Evolutionary conservation across 92 coral and sea anemone species (phyloP).

Genomic region (Epizoanthus rinbou): DNA sequence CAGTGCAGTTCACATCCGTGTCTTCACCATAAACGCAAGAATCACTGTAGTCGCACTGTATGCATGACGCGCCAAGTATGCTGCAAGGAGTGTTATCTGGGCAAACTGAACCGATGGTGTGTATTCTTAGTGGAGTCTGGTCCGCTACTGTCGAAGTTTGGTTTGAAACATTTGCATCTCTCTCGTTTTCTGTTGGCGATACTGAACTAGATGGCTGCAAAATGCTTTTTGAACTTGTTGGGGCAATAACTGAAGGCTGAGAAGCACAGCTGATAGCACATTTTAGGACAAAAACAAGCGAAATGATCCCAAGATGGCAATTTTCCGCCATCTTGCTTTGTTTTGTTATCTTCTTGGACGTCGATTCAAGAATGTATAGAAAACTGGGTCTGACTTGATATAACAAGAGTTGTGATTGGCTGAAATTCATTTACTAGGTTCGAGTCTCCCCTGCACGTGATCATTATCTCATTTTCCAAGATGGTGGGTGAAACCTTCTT

Average conservation of each 20-base stretch:
- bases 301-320: not conserved
- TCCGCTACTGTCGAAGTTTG: not conserved
- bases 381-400: constrained; percentile 29
- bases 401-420: constrained; percentile 26
- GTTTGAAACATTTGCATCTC: constrained; percentile 2
- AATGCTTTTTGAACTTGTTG: constrained; percentile 28
- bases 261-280: not conserved
- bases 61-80: constrained; percentile 75
- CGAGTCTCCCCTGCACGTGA: constrained; percentile 70
- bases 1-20: constrained; percentile 66
- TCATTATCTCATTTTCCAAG: constrained; percentile 84
- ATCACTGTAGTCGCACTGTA: constrained; percentile 55
- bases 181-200: not conserved
- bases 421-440: not conserved
- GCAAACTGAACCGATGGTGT: constrained; percentile 24
- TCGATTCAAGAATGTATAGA: not conserved
- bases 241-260: constrained; percentile 26
- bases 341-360: not conserved
- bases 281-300: not conserved
- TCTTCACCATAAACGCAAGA: constrained; percentile 87
- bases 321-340: constrained; percentile 24
- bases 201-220: constrained; percentile 16
- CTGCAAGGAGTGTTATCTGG: constrained; percentile 67
- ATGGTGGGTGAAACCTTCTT: constrained; percentile 78
- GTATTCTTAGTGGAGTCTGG: not conserved